A percentile compares a stretch with the other conserved stretches of the same genome.
phyloP scores from a whole-genome alignment of 2,888 invertebrate species.

The Sipha maydis region DNA sequence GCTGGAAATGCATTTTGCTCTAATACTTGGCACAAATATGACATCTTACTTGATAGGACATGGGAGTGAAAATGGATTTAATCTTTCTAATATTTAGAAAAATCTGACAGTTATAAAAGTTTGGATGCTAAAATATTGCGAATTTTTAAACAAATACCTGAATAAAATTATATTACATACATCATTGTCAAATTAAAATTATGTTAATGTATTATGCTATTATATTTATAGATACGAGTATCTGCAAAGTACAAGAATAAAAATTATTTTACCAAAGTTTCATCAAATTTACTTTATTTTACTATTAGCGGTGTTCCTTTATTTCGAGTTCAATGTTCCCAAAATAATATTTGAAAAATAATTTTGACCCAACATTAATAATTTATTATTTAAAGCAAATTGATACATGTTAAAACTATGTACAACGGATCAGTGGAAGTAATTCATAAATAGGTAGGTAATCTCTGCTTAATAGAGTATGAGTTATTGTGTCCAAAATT shows the following conservation, averaged over 20 bases:
- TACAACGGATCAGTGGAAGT: too few species aligned
- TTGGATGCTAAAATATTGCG: background rate
- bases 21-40: slow-evolving; percentile 24
- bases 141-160: background rate
- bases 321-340: background rate
- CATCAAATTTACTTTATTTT: background rate
- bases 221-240: background rate
- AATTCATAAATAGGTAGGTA: too few species aligned
- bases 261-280: background rate
- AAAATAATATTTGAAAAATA: background rate
- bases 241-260: background rate
- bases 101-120: slow-evolving; percentile 15
- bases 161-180: slow-evolving; percentile 18
- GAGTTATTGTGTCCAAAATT: too few species aligned
- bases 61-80: slow-evolving; percentile 9
- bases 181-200: slow-evolving; percentile 4
- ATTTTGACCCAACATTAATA: background rate
- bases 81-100: background rate
- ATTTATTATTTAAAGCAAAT: background rate
- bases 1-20: slow-evolving; percentile 33
- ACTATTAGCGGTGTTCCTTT: background rate
- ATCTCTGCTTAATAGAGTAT: too few species aligned
- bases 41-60: background rate
- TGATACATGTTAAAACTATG: too few species aligned
- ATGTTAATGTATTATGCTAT: background rate